These are phyloP conservation scores for Tinamus guttatus DNA, from an alignment of 2,113 vertebrate species.

Conservation along the genomic window DNA sequence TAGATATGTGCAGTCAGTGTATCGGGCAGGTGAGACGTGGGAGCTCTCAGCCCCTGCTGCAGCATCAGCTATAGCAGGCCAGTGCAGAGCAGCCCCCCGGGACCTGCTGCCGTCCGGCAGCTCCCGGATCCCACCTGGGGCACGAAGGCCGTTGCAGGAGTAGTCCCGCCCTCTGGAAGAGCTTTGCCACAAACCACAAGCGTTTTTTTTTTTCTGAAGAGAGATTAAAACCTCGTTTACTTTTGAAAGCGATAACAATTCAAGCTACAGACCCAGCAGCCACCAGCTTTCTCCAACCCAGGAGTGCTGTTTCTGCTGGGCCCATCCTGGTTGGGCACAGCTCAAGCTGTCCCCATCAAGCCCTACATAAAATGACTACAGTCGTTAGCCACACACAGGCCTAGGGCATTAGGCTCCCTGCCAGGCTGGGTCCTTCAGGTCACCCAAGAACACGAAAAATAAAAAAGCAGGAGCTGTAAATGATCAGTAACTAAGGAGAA, in stretches of 20 bases:
- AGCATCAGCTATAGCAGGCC: not conserved
- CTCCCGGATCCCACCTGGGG: not conserved
- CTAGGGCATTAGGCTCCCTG: not conserved
- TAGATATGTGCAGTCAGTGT: not conserved
- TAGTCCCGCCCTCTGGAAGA: not conserved
- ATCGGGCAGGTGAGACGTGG: not conserved
- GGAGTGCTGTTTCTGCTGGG: not conserved
- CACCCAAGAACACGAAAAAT: not conserved
- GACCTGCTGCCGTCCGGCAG: not conserved
- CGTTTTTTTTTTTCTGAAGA: not conserved
- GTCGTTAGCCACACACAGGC: not conserved
- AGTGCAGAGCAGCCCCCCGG: not conserved
- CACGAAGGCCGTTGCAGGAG: not conserved
- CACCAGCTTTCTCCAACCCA: not conserved
- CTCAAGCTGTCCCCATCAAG: not conserved
- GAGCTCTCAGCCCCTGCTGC: not conserved
- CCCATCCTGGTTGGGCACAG: rapidly evolving
- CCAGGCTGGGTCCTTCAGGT: not conserved
- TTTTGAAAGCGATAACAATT: not conserved
- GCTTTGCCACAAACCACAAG: not conserved
- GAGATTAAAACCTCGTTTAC: not conserved
- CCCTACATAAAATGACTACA: not conserved
- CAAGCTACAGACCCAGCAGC: not conserved
- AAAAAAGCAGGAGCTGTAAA: not conserved
- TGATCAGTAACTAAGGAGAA: not conserved